Evolutionary conservation across 2,797 vertebrate genomes (phyloP).

Genomic region (Aplochiton taeniatus): DNA sequence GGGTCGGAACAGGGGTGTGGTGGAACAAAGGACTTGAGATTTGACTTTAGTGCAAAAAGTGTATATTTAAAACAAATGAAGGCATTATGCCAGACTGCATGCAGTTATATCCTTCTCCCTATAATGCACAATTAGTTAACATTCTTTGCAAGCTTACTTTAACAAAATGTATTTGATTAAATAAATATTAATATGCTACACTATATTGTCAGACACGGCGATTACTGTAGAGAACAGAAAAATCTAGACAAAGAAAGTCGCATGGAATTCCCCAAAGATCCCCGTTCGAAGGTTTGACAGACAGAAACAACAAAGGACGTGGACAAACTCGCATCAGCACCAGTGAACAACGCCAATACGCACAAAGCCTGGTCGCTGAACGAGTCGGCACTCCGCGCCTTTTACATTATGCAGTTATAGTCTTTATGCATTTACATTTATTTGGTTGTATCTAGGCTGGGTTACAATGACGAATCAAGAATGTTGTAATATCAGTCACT

Average conservation of each 20-base stretch:
- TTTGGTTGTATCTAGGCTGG: slow-evolving; percentile 48
- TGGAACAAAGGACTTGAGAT: slow-evolving; percentile 27
- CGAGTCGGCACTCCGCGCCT: slow-evolving; percentile 46
- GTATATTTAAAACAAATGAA: not conserved
- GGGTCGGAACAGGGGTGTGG: slow-evolving; percentile 30
- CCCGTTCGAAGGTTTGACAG: slow-evolving; percentile 56
- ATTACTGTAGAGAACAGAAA: slow-evolving; percentile 7
- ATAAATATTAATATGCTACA: too few relatives aligned
- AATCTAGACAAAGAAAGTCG: slow-evolving; percentile 59
- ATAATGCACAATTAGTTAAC: too few relatives aligned
- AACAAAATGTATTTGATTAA: slow-evolving; percentile 10
- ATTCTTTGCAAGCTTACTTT: too few relatives aligned
- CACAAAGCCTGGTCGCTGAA: slow-evolving; percentile 39
- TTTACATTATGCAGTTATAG: slow-evolving; percentile 53
- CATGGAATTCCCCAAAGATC: slow-evolving; percentile 36
- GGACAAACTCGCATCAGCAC: slow-evolving; percentile 80
- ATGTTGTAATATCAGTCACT: slow-evolving; percentile 39
- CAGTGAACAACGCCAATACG: slow-evolving; percentile 45
- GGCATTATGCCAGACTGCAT: not conserved
- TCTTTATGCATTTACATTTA: slow-evolving; percentile 57
- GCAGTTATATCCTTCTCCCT: too few relatives aligned
- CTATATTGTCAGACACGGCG: too few relatives aligned
- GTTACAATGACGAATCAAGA: slow-evolving; percentile 34
- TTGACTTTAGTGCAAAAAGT: not conserved
- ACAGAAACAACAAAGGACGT: slow-evolving; percentile 64